Evolutionary conservation across 2,113 vertebrate genomes (phyloP).

Genomic region (Lampris megalopsis): DNA sequence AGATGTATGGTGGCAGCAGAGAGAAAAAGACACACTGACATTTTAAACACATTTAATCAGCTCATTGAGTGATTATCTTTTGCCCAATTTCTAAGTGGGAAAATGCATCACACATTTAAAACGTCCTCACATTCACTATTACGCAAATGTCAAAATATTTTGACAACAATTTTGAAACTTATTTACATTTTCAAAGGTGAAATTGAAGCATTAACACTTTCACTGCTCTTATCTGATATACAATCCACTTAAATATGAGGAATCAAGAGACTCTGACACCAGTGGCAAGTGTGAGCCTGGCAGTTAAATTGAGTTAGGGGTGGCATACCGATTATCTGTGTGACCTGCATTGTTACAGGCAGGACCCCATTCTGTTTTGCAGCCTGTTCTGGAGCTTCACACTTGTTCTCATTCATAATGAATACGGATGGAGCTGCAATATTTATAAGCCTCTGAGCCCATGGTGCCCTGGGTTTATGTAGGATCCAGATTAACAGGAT

Average conservation of each 20-base stretch:
- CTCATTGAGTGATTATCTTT: conserved; percentile 25
- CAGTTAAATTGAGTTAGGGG: conserved; percentile 40
- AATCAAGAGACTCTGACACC: conserved; percentile 19
- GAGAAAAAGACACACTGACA: conserved; percentile 35
- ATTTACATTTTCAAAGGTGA: background rate
- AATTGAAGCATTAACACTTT: conserved; percentile 3
- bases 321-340: conserved; percentile 63
- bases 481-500: conserved; percentile 72
- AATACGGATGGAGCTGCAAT: conserved; percentile 76
- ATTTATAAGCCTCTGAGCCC: conserved; percentile 77
- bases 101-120: background rate
- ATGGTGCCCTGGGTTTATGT: conserved; percentile 70
- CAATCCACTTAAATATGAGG: conserved; percentile 7
- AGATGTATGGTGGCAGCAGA: background rate
- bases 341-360: conserved; percentile 72
- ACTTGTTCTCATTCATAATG: conserved; percentile 85
- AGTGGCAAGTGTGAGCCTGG: conserved; percentile 25
- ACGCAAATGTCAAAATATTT: conserved; percentile 5
- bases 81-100: conserved; percentile 17
- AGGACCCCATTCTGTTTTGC: conserved; percentile 68
- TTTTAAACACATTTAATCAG: conserved; percentile 34
- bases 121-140: conserved; percentile 7
- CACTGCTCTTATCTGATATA: conserved; percentile 12
- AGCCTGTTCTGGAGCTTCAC: conserved; percentile 73
- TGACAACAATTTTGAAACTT: conserved; percentile 15